Conservation (phyloP, 2,797 vertebrate species). For the Schizopygopsis pylzovi region DNA sequence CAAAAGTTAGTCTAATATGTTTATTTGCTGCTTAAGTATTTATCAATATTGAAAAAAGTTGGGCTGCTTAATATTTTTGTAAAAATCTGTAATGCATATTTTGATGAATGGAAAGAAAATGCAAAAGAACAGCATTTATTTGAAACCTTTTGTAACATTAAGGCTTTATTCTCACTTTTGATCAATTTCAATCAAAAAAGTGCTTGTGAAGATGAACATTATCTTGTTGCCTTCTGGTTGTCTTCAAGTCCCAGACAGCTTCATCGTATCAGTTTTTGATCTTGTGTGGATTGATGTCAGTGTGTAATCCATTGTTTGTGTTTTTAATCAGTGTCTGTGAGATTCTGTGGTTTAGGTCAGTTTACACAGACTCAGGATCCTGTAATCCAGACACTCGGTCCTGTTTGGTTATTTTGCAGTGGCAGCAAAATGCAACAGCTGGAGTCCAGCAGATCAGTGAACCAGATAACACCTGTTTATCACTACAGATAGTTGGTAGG, state of each 20-base stretch:
- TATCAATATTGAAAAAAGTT: neutral
- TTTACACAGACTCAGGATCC: slow-evolving; percentile 51
- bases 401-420: slow-evolving; percentile 50
- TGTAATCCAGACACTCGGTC: slow-evolving; percentile 59
- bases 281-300: slow-evolving; percentile 14
- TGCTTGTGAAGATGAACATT: neutral
- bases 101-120: neutral
- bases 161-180: neutral
- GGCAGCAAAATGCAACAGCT: slow-evolving; percentile 53
- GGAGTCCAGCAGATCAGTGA: slow-evolving; percentile 33
- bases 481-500: neutral
- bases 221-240: neutral
- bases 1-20: neutral
- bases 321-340: slow-evolving; percentile 41
- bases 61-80: neutral
- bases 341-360: slow-evolving; percentile 51
- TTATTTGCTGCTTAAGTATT: neutral
- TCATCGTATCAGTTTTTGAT: neutral
- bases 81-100: neutral
- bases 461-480: slow-evolving; percentile 36
- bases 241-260: neutral
- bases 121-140: neutral
- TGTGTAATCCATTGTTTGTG: slow-evolving; percentile 36
- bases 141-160: neutral
- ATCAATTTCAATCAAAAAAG: neutral